phyloP scores from a whole-genome alignment of 2,888 invertebrate species.

The Clostera curtula region DNA sequence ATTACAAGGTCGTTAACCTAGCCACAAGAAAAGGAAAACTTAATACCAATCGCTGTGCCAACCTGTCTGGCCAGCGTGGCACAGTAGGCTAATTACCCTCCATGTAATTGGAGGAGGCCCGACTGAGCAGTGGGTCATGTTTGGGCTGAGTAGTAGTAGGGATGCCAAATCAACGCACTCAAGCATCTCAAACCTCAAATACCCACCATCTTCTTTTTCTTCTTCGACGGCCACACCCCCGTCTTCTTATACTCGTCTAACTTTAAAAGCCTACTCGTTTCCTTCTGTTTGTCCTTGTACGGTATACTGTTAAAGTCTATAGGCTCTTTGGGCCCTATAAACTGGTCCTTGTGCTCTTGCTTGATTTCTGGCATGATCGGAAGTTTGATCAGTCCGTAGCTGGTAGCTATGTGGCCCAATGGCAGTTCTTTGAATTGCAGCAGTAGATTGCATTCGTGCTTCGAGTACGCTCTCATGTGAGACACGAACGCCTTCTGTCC shows the following conservation, averaged over 20 bases:
- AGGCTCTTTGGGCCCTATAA: conserved; percentile 61
- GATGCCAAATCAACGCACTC: conserved; percentile 13
- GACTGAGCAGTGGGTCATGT: no score
- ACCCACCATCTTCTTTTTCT: conserved; percentile 68
- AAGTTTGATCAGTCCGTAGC: conserved; percentile 92
- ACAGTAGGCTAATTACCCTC: no score
- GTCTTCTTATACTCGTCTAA: conserved; percentile 81
- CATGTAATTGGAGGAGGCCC: no score
- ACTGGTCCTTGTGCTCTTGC: conserved; percentile 69
- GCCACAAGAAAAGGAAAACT: no score
- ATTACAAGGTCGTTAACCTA: no score
- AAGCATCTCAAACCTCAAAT: neutral
- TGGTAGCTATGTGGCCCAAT: conserved; percentile 83
- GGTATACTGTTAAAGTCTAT: conserved; percentile 84
- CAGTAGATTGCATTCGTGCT: conserved; percentile 95
- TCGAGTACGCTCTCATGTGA: conserved; percentile 93
- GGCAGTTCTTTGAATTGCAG: conserved; percentile 92
- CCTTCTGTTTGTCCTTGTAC: conserved; percentile 87
- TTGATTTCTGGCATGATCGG: conserved; percentile 97
- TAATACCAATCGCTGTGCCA: no score
- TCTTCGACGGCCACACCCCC: conserved; percentile 83
- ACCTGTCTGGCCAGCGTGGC: no score
- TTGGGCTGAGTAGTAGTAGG: no score
- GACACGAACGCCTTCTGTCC: conserved; percentile 96
- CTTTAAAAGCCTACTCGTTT: conserved; percentile 82